Evolutionary conservation across 2,888 invertebrate genomes (phyloP).

Genomic region (Mycogona germanica): DNA sequence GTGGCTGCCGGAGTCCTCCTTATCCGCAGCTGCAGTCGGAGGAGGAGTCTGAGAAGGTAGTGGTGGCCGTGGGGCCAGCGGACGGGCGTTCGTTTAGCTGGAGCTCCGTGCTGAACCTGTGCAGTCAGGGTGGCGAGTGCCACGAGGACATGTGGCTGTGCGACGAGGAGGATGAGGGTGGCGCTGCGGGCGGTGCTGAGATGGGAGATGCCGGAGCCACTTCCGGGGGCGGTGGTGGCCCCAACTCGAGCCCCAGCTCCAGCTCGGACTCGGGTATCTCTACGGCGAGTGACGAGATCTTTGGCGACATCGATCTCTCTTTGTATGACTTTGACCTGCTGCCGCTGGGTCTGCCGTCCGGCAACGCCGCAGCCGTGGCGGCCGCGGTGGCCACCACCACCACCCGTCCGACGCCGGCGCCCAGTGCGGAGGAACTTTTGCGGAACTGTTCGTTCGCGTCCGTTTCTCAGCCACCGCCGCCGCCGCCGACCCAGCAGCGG

Average conservation of each 20-base stretch:
- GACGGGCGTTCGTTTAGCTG: too few relatives aligned
- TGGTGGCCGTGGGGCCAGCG: not conserved
- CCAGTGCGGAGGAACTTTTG: constrained; percentile 36
- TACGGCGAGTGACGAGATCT: constrained; percentile 25
- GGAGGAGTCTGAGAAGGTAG: not conserved
- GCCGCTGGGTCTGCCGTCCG: constrained; percentile 29
- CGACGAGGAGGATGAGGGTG: not conserved
- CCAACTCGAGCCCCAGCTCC: constrained; percentile 44
- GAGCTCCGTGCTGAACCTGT: constrained; percentile 78
- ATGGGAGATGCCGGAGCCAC: constrained; percentile 7
- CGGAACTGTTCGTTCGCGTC: constrained; percentile 32
- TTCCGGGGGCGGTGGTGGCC: constrained; percentile 9
- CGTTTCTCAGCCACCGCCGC: not conserved
- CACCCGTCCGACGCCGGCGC: constrained; percentile 24
- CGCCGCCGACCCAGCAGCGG: too few relatives aligned
- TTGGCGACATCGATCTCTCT: constrained; percentile 45
- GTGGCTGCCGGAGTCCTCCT: constrained; percentile 14
- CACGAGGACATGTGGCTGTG: constrained; percentile 4
- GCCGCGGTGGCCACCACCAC: too few relatives aligned
- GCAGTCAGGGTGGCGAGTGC: constrained; percentile 63
- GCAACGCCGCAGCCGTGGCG: too few relatives aligned
- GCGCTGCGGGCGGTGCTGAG: constrained; percentile 12
- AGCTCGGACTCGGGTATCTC: constrained; percentile 17
- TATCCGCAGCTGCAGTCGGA: constrained; percentile 23
- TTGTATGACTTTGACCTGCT: constrained; percentile 41